Evolutionary conservation across 1,140 invertebrate species (phyloP).

Genomic region (Euwallacea fornicatus): DNA sequence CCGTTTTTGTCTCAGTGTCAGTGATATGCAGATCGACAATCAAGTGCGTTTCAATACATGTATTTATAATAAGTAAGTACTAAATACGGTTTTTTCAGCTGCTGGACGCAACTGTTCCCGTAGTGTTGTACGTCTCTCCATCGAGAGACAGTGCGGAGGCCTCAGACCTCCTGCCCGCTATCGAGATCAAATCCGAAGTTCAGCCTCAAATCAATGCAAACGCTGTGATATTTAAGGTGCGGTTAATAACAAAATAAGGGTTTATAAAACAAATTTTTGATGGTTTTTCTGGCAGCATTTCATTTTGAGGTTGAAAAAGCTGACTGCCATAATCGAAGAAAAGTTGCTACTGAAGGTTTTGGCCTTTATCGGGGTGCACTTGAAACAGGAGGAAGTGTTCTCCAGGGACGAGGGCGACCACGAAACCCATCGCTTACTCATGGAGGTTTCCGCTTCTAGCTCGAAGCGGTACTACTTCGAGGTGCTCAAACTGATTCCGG

Average conservation of each 20-base stretch:
- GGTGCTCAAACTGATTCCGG: slow-evolving; percentile 76
- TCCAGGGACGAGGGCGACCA: slow-evolving; percentile 73
- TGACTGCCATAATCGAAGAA: slow-evolving; percentile 87
- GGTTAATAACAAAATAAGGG: neutral
- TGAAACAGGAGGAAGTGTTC: slow-evolving; percentile 56
- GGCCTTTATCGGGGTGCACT: slow-evolving; percentile 67
- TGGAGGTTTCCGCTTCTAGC: slow-evolving; percentile 78
- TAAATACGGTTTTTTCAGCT: slow-evolving; percentile 58
- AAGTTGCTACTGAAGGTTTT: slow-evolving; percentile 81
- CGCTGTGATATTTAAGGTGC: slow-evolving; percentile 73
- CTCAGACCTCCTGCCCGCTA: slow-evolving; percentile 58
- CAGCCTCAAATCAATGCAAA: slow-evolving; percentile 72
- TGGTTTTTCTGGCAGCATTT: slow-evolving; percentile 66
- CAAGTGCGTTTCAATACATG: slow-evolving; percentile 58
- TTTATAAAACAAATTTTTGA: neutral
- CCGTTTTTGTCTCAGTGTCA: slow-evolving; percentile 73
- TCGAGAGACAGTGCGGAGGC: slow-evolving; percentile 45
- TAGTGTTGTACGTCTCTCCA: slow-evolving; percentile 74
- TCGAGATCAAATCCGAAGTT: slow-evolving; percentile 67
- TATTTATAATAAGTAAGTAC: no score
- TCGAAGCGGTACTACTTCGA: slow-evolving; percentile 90
- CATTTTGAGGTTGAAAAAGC: slow-evolving; percentile 77
- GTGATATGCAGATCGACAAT: slow-evolving; percentile 88
- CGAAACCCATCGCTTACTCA: slow-evolving; percentile 73
- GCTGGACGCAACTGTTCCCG: slow-evolving; percentile 79